A percentile compares a stretch with the other conserved stretches of the same genome.
Evolutionary conservation across 2,113 vertebrate species (phyloP).

Genomic region (Cebus imitator): DNA sequence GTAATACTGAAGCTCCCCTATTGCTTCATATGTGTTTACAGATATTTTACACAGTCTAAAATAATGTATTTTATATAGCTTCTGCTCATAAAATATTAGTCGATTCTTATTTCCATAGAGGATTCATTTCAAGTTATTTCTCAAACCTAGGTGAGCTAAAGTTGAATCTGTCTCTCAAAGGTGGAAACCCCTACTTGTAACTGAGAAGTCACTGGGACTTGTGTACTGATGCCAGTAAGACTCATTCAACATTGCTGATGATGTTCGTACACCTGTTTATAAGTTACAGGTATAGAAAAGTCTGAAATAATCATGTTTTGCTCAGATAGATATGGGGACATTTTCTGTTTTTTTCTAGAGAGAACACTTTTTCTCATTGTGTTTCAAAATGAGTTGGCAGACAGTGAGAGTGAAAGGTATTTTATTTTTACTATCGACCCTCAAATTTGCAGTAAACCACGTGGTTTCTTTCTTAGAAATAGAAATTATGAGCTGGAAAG

Average conservation of each 20-base stretch:
- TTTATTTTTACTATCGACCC: slow-evolving; percentile 32
- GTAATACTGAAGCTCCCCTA: neutral
- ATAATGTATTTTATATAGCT: neutral
- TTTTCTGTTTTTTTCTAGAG: slow-evolving; percentile 55
- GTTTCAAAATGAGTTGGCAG: slow-evolving; percentile 49
- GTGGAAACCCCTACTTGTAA: neutral
- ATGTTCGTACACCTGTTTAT: neutral
- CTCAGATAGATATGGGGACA: neutral
- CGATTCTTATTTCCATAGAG: neutral
- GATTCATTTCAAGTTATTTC: slow-evolving; percentile 20
- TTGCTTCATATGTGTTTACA: neutral
- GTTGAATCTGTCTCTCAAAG: neutral
- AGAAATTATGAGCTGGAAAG: slow-evolving; percentile 58
- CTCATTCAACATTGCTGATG: neutral
- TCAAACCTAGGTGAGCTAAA: neutral
- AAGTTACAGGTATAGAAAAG: neutral
- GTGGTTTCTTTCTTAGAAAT: slow-evolving; percentile 67
- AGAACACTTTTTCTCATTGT: slow-evolving; percentile 39
- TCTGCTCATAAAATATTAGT: neutral
- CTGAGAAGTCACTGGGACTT: neutral
- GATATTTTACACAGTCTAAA: neutral
- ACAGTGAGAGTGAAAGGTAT: slow-evolving; percentile 31
- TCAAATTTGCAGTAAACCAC: slow-evolving; percentile 67
- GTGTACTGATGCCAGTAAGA: neutral
- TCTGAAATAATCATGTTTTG: slow-evolving; percentile 19